A percentile compares a stretch with the other conserved stretches of the same genome.
phyloP scores from a whole-genome alignment of 2,888 invertebrate genomes.

The Melinopterus prodromus region DNA sequence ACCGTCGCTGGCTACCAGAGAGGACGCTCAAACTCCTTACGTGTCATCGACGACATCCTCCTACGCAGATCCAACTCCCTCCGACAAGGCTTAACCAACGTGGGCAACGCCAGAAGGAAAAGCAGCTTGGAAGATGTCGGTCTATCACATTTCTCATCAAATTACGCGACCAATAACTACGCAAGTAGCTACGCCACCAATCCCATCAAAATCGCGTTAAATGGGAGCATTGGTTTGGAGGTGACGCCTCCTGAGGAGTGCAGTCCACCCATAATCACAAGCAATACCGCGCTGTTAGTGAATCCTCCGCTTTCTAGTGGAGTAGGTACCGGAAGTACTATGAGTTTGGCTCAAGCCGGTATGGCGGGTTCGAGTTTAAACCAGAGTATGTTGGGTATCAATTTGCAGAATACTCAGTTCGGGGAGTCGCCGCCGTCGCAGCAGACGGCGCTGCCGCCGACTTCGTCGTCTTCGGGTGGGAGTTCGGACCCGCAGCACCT shows the following conservation, averaged over 20 bases:
- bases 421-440: constrained; percentile 56
- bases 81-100: constrained; percentile 79
- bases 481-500: constrained; percentile 74
- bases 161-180: background rate
- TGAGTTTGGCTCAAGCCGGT: constrained; percentile 54
- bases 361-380: constrained; percentile 50
- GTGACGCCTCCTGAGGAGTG: constrained; percentile 67
- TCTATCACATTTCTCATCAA: constrained; percentile 78
- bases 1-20: constrained; percentile 82
- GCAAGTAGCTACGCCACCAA: constrained; percentile 73
- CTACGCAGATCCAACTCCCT: constrained; percentile 84
- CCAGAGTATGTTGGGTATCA: constrained; percentile 53
- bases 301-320: constrained; percentile 57
- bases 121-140: constrained; percentile 89
- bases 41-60: constrained; percentile 86
- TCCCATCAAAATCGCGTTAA: constrained; percentile 85
- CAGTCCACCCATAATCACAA: constrained; percentile 63
- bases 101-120: constrained; percentile 72
- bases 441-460: constrained; percentile 64
- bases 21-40: constrained; percentile 84
- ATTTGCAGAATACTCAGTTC: constrained; percentile 50
- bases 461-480: constrained; percentile 55
- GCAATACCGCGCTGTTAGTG: constrained; percentile 66
- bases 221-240: constrained; percentile 86
- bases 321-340: constrained; percentile 56